Evolutionary conservation across 2,797 vertebrate genomes (phyloP), one percentile per base, ranked within the genome.

Genomic region (Halcyon smyrnensis): DNA sequence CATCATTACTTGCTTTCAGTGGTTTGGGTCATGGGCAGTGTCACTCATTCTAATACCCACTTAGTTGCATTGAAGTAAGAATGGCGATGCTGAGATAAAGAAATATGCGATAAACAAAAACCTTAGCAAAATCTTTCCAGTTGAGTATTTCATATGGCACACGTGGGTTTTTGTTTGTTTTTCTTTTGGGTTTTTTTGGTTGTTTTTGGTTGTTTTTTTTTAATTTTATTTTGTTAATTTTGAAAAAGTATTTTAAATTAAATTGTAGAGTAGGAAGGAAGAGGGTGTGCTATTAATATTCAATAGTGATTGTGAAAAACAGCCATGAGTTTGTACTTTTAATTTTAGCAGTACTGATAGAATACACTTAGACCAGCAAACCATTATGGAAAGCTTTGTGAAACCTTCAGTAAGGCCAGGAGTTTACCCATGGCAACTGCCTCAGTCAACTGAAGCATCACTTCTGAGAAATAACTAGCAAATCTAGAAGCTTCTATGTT

Each of bases 1-100:
- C 67, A 80, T 97, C 96, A 91, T 68, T 70, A 93, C 91, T 93
- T 93, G 60, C 75, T 97, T 74, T 97, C 95, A 98, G 75, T 96
- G 77, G 36, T 63, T 23, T 83, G 90, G 95, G 90, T 96, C 93
- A 88, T 65, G 88, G 81, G 54, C 65, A 84, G 62, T 91, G 90
- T 96, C 91, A 90, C 76, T 96, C 94, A 96, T 96, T 96, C 96
- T 92, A 96, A 96, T 93, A 92, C n/a, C 5, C 71, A 91, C 86
- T 97, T 87, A 81, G 87, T 48, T 65, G 84, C 80, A 94, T 46
- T 96, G 91, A 93, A 92, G 90, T 80, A 80, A 56, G 70, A 84
- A 95, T 70, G 57, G 46, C 1, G 0, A 84, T 39, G 19, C 71
- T 88, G 45, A 86, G 23, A 93, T 85, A 90, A 94, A 93, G 62